Evolutionary conservation across 2,888 invertebrate genomes (phyloP).

Genomic region (Zele albiditarsus): DNA sequence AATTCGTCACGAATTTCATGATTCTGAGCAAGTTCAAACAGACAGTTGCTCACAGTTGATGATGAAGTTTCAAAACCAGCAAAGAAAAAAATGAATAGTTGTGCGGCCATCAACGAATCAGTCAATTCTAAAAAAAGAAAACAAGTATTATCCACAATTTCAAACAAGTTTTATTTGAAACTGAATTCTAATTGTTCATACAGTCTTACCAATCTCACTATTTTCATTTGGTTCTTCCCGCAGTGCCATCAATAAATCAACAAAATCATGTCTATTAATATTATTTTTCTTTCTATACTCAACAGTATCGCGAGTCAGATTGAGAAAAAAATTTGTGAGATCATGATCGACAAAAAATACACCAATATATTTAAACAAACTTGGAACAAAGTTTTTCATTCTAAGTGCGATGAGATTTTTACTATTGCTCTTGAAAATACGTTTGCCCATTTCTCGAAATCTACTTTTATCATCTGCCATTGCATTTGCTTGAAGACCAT

Average conservation of each 20-base stretch:
- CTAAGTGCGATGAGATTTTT: slow-evolving; percentile 34
- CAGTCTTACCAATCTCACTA: too few relatives aligned
- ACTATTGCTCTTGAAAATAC: slow-evolving; percentile 54
- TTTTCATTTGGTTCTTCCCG: slow-evolving; percentile 33
- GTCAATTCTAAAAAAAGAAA: slow-evolving; percentile 58
- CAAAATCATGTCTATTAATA: slow-evolving; percentile 70
- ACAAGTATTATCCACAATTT: too few relatives aligned
- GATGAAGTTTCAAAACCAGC: slow-evolving; percentile 74
- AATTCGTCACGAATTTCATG: slow-evolving; percentile 69
- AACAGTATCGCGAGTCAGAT: slow-evolving; percentile 64
- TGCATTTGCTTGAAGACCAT: slow-evolving; percentile 66
- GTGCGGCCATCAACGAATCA: slow-evolving; percentile 62
- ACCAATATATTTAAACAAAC: slow-evolving; percentile 51
- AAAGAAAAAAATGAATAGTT: slow-evolving; percentile 70
- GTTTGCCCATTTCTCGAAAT: slow-evolving; percentile 63
- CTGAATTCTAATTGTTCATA: slow-evolving; percentile 22
- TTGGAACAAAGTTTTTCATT: slow-evolving; percentile 45
- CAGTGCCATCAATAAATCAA: slow-evolving; percentile 70
- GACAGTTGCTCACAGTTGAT: slow-evolving; percentile 67
- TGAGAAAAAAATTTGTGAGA: slow-evolving; percentile 61
- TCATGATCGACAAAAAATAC: slow-evolving; percentile 45
- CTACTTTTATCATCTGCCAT: slow-evolving; percentile 59
- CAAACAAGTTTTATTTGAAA: too few relatives aligned
- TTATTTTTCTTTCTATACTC: slow-evolving; percentile 68
- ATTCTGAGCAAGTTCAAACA: slow-evolving; percentile 71